These are phyloP conservation scores for Harlomillsia oculata DNA, from an alignment of 1,140 invertebrate genomes.

Conservation along the genomic window DNA sequence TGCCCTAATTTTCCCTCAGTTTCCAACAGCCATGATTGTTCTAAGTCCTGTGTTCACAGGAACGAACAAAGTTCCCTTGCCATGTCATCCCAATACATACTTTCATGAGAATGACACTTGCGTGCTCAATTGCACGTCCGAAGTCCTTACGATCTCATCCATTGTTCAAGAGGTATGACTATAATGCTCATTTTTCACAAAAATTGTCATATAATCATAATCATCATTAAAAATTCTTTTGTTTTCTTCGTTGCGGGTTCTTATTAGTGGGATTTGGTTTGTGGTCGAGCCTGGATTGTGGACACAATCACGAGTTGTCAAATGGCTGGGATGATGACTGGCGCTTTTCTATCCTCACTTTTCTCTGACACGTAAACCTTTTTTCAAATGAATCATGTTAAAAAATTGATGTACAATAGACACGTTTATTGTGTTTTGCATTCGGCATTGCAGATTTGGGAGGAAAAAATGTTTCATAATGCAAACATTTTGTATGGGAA, in stretches of 20 bases:
- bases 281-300: slow-evolving; percentile 13
- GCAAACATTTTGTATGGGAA: slow-evolving; percentile 10
- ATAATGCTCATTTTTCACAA: not conserved
- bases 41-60: slow-evolving; percentile 19
- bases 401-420: not conserved
- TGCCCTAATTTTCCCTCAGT: slow-evolving; percentile 17
- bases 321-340: slow-evolving; percentile 24
- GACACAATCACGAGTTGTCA: slow-evolving; percentile 22
- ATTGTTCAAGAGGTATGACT: slow-evolving; percentile 21
- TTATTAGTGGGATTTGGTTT: slow-evolving; percentile 20
- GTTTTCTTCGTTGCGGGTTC: too few species aligned
- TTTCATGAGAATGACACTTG: not conserved
- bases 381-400: not conserved
- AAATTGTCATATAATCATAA: not conserved
- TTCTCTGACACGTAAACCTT: slow-evolving; percentile 16
- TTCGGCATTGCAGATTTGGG: not conserved
- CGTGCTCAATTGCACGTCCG: not conserved
- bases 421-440: not conserved
- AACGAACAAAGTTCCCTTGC: slow-evolving; percentile 1
- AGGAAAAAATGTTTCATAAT: slow-evolving; percentile 1
- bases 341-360: slow-evolving; percentile 8
- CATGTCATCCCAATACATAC: not conserved
- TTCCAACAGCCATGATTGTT: slow-evolving; percentile 22
- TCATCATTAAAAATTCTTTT: too few species aligned
- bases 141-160: not conserved